Evolutionary conservation across 2,797 vertebrate genomes (phyloP).

Genomic region (Agapornis canus): DNA sequence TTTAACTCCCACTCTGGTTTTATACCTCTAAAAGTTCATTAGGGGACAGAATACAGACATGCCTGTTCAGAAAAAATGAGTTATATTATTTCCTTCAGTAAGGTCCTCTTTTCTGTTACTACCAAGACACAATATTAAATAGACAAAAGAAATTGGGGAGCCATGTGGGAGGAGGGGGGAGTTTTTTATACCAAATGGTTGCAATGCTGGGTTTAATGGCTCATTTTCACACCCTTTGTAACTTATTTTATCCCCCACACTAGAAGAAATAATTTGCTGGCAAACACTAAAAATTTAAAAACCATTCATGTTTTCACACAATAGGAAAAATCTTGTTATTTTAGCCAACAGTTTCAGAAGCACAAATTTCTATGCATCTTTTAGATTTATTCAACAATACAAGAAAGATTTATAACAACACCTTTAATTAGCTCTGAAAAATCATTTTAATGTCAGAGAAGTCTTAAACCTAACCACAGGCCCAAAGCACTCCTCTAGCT

Average conservation of each 20-base stretch:
- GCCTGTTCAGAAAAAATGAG: not conserved
- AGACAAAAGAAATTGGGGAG: not conserved
- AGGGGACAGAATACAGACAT: not conserved
- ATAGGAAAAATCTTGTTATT: conserved; percentile 6
- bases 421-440: conserved; percentile 37
- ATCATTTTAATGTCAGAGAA: not conserved
- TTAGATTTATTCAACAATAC: not conserved
- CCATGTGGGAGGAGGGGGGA: fast-evolving
- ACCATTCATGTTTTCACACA: not conserved
- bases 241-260: not conserved
- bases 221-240: not conserved
- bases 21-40: not conserved
- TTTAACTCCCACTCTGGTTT: not conserved
- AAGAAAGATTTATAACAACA: not conserved
- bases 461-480: not conserved
- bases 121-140: not conserved
- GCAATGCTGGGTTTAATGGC: not conserved
- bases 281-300: conserved; percentile 1
- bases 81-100: not conserved
- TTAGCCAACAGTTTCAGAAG: conserved; percentile 1
- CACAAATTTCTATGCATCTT: not conserved
- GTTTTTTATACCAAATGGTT: not conserved
- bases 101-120: not conserved
- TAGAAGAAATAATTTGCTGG: not conserved
- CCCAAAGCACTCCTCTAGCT: not conserved